Conservation (phyloP, 2,113 vertebrate genomes). For the Thunnus thynnus region DNA sequence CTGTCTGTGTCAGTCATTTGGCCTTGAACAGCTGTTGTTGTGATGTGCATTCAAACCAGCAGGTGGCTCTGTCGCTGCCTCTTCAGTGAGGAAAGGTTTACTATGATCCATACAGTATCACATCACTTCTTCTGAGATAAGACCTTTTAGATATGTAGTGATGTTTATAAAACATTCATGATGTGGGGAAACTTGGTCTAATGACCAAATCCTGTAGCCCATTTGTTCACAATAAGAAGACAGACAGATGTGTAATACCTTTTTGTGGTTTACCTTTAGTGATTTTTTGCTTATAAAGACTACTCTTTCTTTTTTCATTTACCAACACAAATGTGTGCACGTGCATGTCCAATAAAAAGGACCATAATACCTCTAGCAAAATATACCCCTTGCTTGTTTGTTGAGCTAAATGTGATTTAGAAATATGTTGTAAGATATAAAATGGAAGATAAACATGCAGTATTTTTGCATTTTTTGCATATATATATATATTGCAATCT, state of each 20-base stretch:
- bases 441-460: not conserved
- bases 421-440: not conserved
- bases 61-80: slow-evolving; percentile 57
- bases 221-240: not conserved
- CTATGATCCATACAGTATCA: slow-evolving; percentile 8
- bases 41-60: slow-evolving; percentile 52
- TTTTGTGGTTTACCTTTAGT: not conserved
- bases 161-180: not conserved
- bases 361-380: not conserved
- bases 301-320: not conserved
- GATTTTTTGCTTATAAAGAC: not conserved
- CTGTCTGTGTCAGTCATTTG: slow-evolving; percentile 53
- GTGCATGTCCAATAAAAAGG: not conserved
- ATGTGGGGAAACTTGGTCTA: not conserved
- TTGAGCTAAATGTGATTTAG: not conserved
- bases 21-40: slow-evolving; percentile 68
- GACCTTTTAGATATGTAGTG: not conserved
- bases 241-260: not conserved
- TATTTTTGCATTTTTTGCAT: too few relatives aligned
- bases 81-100: not conserved
- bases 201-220: not conserved
- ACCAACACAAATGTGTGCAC: not conserved
- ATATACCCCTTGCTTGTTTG: not conserved
- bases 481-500: not conserved
- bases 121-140: not conserved